These are phyloP conservation scores for Bucorvus abyssinicus DNA, from an alignment of 2,797 vertebrate species.

Conservation along the genomic window DNA sequence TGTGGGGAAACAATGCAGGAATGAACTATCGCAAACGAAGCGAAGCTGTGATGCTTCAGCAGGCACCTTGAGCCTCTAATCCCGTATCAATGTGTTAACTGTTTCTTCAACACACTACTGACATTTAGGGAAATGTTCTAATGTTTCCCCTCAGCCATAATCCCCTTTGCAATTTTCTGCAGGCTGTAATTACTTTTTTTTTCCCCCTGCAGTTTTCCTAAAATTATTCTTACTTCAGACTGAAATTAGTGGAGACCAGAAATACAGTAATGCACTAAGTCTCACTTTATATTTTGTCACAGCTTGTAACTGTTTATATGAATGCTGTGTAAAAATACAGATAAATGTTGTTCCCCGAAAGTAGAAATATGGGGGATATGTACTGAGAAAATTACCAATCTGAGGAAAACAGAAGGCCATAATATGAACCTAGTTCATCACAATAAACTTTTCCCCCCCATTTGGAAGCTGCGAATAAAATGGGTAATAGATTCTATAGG, in stretches of 20 bases:
- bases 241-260: conserved; percentile 36
- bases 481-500: conserved; percentile 47
- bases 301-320: conserved; percentile 40
- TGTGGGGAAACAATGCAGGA: neutral
- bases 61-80: neutral
- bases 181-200: neutral
- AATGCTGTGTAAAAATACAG: conserved; percentile 34
- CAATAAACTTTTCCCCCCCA: conserved; percentile 9
- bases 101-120: neutral
- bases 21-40: neutral
- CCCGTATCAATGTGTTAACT: neutral
- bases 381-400: conserved; percentile 58
- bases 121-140: neutral
- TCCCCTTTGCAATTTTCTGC: neutral
- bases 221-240: neutral
- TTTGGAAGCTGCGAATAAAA: conserved; percentile 36
- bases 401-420: conserved; percentile 51
- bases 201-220: neutral
- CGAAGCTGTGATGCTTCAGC: neutral
- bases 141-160: neutral
- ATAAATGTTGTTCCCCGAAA: conserved; percentile 55
- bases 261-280: conserved; percentile 10
- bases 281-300: conserved; percentile 47
- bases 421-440: conserved; percentile 52
- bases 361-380: conserved; percentile 47